Percentiles rank a stretch among this genome's conserved stretches.
phyloP scores from a whole-genome alignment of 2,113 vertebrate species.

The Campylorhamphus procurvoides region DNA sequence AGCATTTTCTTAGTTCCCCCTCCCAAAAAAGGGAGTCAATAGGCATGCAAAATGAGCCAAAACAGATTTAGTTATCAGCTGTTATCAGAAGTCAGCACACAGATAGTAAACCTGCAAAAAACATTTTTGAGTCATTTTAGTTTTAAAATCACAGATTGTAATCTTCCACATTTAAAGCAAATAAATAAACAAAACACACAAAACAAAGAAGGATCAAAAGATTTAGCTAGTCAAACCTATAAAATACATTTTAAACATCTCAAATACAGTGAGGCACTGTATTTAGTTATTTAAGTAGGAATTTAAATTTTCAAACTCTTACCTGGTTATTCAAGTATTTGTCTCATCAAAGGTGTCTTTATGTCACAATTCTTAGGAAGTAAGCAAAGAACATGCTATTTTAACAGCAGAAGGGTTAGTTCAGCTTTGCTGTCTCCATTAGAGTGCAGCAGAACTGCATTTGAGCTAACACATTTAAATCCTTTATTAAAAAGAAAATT shows the following conservation, averaged over 20 bases:
- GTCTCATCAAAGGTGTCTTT: background rate
- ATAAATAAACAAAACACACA: background rate
- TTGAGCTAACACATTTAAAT: background rate
- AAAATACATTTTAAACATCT: background rate
- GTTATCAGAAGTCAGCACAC: background rate
- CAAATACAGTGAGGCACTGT: background rate
- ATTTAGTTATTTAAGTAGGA: background rate
- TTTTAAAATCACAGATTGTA: background rate
- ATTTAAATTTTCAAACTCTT: background rate
- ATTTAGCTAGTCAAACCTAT: background rate
- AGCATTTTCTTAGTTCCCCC: background rate
- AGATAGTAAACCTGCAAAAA: background rate
- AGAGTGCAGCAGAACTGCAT: background rate
- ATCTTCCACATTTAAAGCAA: background rate
- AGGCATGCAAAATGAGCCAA: background rate
- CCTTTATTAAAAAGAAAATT: constrained; percentile 20
- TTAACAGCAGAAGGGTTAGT: background rate
- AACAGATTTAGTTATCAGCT: background rate
- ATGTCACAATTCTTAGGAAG: background rate
- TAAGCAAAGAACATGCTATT: background rate
- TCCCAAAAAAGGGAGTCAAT: background rate
- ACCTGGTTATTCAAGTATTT: background rate
- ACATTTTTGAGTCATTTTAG: fast-evolving
- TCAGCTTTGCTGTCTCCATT: background rate
- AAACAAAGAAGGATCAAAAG: background rate